Evolutionary conservation across 2,797 vertebrate genomes (phyloP).

Genomic region (Ptychadena robeensis): DNA sequence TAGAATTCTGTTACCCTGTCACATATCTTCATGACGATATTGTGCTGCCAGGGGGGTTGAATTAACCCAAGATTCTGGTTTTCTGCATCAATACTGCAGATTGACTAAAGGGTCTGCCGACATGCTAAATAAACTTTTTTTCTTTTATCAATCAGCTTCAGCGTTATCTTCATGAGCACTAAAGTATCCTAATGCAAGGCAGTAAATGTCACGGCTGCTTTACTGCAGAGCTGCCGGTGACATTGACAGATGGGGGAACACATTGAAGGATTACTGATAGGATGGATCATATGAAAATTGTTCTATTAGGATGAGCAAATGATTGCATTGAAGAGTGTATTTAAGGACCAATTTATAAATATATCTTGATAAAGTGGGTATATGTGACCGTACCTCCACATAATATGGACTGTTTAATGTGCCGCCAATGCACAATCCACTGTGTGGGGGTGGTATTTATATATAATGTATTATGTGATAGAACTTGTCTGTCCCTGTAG

Average conservation of each 20-base stretch:
- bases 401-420: too few species aligned
- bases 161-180: neutral
- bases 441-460: too few species aligned
- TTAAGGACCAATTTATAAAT: too few species aligned
- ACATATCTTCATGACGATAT: neutral
- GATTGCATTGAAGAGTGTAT: neutral
- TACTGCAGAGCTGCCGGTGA: neutral
- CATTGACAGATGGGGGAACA: neutral
- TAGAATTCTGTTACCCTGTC: slow-evolving; percentile 27
- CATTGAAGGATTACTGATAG: neutral
- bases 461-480: too few species aligned
- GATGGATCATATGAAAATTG: neutral
- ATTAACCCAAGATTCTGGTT: neutral
- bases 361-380: too few species aligned
- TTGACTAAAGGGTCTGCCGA: neutral
- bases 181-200: neutral
- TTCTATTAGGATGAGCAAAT: neutral
- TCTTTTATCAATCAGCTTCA: neutral
- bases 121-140: neutral
- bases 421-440: too few species aligned
- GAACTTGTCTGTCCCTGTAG: too few species aligned
- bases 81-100: neutral
- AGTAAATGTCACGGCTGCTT: neutral
- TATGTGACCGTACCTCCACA: too few species aligned
- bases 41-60: neutral